phyloP scores from a whole-genome alignment of 2,113 vertebrate species.

The Elephantulus edwardii region DNA sequence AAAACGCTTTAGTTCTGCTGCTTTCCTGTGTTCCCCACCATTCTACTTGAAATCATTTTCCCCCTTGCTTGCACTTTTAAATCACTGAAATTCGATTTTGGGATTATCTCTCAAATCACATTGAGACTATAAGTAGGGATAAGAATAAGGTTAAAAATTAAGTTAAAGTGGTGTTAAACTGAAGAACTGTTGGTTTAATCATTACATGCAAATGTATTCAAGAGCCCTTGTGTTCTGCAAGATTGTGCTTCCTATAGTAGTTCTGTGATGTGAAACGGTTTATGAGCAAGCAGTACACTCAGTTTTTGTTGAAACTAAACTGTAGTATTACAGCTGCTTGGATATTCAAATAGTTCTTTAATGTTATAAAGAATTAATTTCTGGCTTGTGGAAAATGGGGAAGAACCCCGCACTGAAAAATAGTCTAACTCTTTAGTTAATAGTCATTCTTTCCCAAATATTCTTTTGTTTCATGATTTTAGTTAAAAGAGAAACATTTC shows the following conservation, averaged over 20 bases:
- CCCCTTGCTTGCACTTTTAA: background rate
- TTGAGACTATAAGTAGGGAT: background rate
- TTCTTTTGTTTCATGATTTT: conserved; percentile 4
- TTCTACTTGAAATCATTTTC: conserved; percentile 2
- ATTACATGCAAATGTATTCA: too few relatives aligned
- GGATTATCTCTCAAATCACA: background rate
- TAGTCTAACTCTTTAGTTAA: conserved; percentile 12
- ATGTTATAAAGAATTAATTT: conserved; percentile 37
- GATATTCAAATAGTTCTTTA: background rate
- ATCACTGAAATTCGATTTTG: background rate
- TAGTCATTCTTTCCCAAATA: conserved; percentile 23
- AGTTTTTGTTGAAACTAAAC: conserved; percentile 35
- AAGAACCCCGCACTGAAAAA: background rate
- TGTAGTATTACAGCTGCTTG: background rate
- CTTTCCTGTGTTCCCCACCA: background rate
- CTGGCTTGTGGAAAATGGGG: background rate
- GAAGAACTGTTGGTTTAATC: background rate
- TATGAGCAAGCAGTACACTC: background rate
- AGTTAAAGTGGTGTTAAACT: background rate
- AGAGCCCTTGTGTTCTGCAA: background rate
- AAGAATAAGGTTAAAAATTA: conserved; percentile 35
- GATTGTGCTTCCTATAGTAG: background rate
- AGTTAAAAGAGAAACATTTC: conserved; percentile 20
- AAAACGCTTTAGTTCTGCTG: background rate
- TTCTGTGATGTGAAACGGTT: conserved; percentile 36